These are phyloP conservation scores for Epinotia bilunana DNA, from an alignment of 2,888 invertebrate genomes.

Conservation along the genomic window DNA sequence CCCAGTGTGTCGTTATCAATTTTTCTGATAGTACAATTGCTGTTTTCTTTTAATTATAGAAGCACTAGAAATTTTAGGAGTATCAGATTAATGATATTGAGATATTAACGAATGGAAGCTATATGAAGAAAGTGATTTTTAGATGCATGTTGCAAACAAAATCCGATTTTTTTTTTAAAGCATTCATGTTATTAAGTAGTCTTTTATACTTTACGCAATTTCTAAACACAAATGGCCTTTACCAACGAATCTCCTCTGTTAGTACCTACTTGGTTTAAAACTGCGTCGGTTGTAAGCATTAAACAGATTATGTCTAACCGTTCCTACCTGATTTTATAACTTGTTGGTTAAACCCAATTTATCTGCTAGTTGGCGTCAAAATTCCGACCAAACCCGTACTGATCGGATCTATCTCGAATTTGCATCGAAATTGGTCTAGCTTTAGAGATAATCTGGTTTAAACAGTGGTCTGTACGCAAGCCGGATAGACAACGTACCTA, in stretches of 20 bases:
- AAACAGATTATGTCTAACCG: not conserved
- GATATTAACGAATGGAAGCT: not conserved
- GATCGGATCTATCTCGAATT: constrained; percentile 38
- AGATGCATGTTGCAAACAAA: too few relatives aligned
- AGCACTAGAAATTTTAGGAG: not conserved
- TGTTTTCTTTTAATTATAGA: not conserved
- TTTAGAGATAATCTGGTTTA: constrained; percentile 39
- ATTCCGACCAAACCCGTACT: constrained; percentile 40
- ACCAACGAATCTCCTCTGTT: not conserved
- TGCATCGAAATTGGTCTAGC: constrained; percentile 43
- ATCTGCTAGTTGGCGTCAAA: constrained; percentile 37
- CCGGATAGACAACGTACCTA: constrained; percentile 1
- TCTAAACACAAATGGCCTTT: not conserved
- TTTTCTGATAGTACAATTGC: too few relatives aligned
- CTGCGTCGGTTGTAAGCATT: not conserved
- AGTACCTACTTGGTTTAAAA: not conserved
- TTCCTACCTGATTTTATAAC: constrained; percentile 6
- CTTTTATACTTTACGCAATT: not conserved
- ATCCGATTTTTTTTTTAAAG: too few relatives aligned
- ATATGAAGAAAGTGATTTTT: too few relatives aligned
- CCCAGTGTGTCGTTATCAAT: too few relatives aligned
- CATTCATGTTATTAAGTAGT: too few relatives aligned
- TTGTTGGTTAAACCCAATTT: constrained; percentile 33
- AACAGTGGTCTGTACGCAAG: constrained; percentile 11
- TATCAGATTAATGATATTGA: not conserved